Percentiles rank a stretch among this genome's conserved stretches.
phyloP scores from a whole-genome alignment of 1,140 invertebrate species.

The Dendroctonus valens region DNA sequence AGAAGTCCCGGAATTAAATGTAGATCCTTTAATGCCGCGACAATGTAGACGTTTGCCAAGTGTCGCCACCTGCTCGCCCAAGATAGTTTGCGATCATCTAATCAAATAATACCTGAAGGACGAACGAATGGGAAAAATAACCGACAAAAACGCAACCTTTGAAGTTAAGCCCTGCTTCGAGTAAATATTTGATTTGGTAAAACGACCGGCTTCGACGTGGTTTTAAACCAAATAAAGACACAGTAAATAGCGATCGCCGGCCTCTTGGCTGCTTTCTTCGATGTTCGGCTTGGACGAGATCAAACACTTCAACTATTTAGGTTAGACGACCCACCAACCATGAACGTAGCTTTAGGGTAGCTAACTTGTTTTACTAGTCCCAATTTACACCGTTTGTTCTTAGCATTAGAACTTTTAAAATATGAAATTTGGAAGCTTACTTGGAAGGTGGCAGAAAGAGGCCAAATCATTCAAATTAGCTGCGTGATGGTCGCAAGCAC shows the following conservation, averaged over 20 bases:
- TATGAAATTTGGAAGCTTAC: too few relatives aligned
- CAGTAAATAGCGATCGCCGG: constrained; percentile 22
- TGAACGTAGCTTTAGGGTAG: neutral
- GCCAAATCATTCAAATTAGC: too few relatives aligned
- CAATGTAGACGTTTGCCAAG: neutral
- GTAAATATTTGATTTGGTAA: constrained; percentile 33
- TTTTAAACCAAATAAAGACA: constrained; percentile 32
- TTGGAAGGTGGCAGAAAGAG: too few relatives aligned
- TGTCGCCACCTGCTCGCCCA: too few relatives aligned
- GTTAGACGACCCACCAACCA: constrained; percentile 9
- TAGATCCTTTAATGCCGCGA: neutral
- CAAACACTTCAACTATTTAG: constrained; percentile 29
- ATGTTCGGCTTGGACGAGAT: constrained; percentile 18
- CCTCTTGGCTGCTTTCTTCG: constrained; percentile 22
- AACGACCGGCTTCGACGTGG: constrained; percentile 31
- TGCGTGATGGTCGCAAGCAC: too few relatives aligned
- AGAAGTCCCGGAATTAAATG: neutral
- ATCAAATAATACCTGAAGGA: neutral
- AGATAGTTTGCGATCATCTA: too few relatives aligned
- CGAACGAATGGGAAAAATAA: constrained; percentile 1
- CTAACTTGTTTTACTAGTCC: neutral
- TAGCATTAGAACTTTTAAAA: neutral
- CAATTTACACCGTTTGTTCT: neutral
- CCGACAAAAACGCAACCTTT: constrained; percentile 22
- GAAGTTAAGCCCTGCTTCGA: constrained; percentile 30